Evolutionary conservation across 2,888 invertebrate species (phyloP).

Genomic region (Glaucopsyche alexis): DNA sequence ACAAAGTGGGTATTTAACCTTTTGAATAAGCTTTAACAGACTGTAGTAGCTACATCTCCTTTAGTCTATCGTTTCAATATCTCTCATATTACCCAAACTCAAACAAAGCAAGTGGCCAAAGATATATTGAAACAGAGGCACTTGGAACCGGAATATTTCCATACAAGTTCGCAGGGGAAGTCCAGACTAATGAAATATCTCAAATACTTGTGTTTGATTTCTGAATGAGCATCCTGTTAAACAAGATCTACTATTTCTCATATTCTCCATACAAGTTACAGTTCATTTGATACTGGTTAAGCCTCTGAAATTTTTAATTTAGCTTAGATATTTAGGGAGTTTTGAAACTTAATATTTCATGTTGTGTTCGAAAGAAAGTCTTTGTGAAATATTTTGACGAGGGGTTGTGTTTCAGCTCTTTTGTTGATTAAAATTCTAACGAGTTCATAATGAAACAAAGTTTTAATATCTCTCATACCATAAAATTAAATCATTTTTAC

Average conservation of each 20-base stretch:
- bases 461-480: background rate
- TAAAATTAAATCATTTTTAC: background rate
- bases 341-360: constrained; percentile 52
- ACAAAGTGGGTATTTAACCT: background rate
- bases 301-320: constrained; percentile 58
- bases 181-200: constrained; percentile 69
- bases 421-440: constrained; percentile 34
- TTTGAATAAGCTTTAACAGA: background rate
- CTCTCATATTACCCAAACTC: constrained; percentile 14
- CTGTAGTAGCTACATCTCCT: background rate
- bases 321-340: constrained; percentile 58
- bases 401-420: constrained; percentile 32
- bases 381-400: constrained; percentile 42
- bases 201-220: constrained; percentile 72
- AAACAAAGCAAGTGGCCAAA: constrained; percentile 22
- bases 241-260: constrained; percentile 41
- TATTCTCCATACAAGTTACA: constrained; percentile 28
- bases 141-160: constrained; percentile 22
- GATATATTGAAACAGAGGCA: constrained; percentile 25
- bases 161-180: constrained; percentile 44
- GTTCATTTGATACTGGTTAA: constrained; percentile 45
- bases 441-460: constrained; percentile 15
- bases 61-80: background rate
- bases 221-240: constrained; percentile 47
- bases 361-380: constrained; percentile 45